Evolutionary conservation across 1,140 invertebrate genomes (phyloP).

Genomic region (Philotrypesis tridentata): DNA sequence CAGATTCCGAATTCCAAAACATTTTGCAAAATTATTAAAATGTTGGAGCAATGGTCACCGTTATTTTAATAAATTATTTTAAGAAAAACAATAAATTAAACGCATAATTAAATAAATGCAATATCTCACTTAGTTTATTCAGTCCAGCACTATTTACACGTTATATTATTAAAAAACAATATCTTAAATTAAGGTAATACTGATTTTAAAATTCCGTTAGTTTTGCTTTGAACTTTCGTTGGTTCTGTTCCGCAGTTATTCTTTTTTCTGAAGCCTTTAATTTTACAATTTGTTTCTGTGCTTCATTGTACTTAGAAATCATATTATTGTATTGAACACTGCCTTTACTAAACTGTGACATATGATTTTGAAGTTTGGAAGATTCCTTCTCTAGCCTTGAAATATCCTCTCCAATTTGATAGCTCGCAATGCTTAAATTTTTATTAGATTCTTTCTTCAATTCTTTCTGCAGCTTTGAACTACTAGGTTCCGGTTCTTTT

Average conservation of each 20-base stretch:
- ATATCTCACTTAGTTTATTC: neutral
- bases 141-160: conserved; percentile 7
- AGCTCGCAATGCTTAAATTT: conserved; percentile 83
- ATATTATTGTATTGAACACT: conserved; percentile 77
- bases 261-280: conserved; percentile 78
- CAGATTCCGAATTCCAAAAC: too few species aligned
- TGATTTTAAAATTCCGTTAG: conserved; percentile 78
- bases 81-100: neutral
- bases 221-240: conserved; percentile 81
- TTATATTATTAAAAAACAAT: neutral
- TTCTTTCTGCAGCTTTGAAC: conserved; percentile 63
- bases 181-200: conserved; percentile 27
- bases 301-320: conserved; percentile 75
- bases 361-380: conserved; percentile 77
- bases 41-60: too few species aligned
- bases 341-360: conserved; percentile 77
- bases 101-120: neutral
- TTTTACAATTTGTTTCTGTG: conserved; percentile 77
- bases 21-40: too few species aligned
- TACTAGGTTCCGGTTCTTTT: conserved; percentile 54
- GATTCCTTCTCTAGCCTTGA: conserved; percentile 81
- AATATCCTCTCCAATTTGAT: conserved; percentile 83
- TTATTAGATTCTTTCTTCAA: conserved; percentile 78
- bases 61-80: too few species aligned
- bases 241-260: conserved; percentile 81